These are phyloP conservation scores for Brachionus sp. DNA, from an alignment of 1,140 invertebrate genomes.

Conservation along the genomic window DNA sequence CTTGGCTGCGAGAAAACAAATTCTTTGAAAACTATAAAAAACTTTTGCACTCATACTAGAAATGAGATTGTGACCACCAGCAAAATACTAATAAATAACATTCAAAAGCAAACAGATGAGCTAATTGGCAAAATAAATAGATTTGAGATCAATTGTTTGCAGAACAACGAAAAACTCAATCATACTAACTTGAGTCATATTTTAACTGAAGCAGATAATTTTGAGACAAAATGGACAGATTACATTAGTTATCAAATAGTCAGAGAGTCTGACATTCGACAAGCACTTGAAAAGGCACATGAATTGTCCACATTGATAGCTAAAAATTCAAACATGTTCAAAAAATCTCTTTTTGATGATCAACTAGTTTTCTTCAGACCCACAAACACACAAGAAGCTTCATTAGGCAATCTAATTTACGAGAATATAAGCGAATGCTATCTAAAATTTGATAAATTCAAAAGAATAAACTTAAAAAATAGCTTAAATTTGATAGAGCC, in stretches of 20 bases:
- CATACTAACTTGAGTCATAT: neutral
- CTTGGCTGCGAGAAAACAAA: neutral
- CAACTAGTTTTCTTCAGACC: neutral
- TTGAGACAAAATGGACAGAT: neutral
- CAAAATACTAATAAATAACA: neutral
- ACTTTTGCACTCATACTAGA: neutral
- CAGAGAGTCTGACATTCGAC: neutral
- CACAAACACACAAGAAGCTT: neutral
- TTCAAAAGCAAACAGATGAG: neutral
- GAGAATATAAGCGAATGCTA: neutral
- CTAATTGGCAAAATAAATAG: neutral
- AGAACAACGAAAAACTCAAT: neutral
- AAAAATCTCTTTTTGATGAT: neutral
- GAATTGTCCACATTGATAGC: neutral
- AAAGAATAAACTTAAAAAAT: neutral
- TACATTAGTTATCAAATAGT: neutral
- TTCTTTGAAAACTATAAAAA: neutral
- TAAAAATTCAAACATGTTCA: neutral
- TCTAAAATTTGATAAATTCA: neutral
- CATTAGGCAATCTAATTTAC: neutral
- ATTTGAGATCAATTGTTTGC: neutral
- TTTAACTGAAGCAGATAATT: neutral
- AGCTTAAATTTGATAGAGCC: neutral
- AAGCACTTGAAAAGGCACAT: neutral
- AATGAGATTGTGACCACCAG: neutral